Percentiles rank a stretch among this genome's conserved stretches.
Conservation (phyloP, 2,113 vertebrate species). For the Hyla sarda region DNA sequence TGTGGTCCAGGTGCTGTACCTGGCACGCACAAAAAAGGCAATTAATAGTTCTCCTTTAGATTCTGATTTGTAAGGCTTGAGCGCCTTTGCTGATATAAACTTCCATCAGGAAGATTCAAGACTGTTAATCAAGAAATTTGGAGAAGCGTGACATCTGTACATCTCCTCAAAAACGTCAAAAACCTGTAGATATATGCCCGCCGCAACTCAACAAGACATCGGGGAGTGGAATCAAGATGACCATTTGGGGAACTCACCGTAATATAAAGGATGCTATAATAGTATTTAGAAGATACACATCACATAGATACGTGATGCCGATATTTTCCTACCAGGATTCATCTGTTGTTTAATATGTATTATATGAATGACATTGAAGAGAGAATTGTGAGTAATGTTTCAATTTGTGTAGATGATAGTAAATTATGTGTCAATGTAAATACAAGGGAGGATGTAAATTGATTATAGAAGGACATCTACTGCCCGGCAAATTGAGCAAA, state of each 20-base stretch:
- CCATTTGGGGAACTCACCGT: not conserved
- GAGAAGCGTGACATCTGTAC: constrained; percentile 32
- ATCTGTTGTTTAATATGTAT: constrained; percentile 54
- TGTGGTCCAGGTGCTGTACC: constrained; percentile 15
- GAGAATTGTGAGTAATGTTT: constrained; percentile 58
- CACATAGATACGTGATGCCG: not conserved
- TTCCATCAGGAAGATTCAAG: constrained; percentile 15
- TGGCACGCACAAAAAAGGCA: constrained; percentile 37
- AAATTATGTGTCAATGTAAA: constrained; percentile 60
- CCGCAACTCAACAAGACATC: not conserved
- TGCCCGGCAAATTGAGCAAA: constrained; percentile 55
- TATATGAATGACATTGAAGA: constrained; percentile 56
- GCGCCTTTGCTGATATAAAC: constrained; percentile 25
- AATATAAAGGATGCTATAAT: not conserved
- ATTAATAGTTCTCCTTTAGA: constrained; percentile 55
- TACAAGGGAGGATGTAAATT: constrained; percentile 59
- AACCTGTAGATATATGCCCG: not conserved
- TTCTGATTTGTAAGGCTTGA: constrained; percentile 54
- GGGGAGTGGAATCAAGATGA: not conserved
- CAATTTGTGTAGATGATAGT: constrained; percentile 60
- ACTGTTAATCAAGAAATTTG: constrained; percentile 46
- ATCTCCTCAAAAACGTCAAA: not conserved
- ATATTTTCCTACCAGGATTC: constrained; percentile 30
- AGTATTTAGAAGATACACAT: constrained; percentile 22
- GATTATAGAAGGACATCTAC: constrained; percentile 57